These are phyloP conservation scores for Brenthis ino DNA, from an alignment of 2,888 invertebrate genomes.

Conservation along the genomic window DNA sequence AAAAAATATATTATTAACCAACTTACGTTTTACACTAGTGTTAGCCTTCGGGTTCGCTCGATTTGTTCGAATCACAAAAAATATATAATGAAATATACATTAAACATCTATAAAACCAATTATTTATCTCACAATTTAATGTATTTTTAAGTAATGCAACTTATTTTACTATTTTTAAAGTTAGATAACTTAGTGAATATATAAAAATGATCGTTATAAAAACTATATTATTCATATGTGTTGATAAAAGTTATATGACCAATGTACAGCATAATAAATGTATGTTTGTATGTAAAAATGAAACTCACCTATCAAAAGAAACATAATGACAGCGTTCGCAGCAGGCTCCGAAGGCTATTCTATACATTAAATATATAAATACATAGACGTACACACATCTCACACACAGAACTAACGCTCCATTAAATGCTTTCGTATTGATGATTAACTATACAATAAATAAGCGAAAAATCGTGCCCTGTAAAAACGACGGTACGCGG, in stretches of 20 bases:
- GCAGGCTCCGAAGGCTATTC: conserved; percentile 54
- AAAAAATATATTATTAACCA: conserved; percentile 25
- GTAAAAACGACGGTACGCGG: conserved; percentile 10
- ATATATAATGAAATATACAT: background rate
- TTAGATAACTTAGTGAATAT: no score
- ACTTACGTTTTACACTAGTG: background rate
- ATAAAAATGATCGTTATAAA: no score
- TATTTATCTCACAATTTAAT: no score
- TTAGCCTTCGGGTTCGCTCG: background rate
- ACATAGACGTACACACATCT: conserved; percentile 50
- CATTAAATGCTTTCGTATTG: conserved; percentile 62
- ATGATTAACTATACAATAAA: conserved; percentile 41
- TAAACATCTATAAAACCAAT: no score
- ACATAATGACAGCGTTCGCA: conserved; percentile 56
- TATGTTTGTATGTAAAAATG: conserved; percentile 7
- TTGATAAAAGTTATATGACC: no score
- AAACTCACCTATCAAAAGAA: conserved; percentile 71
- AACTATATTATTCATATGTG: no score
- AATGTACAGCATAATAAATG: no score
- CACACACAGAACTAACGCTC: conserved; percentile 40
- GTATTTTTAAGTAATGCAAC: no score
- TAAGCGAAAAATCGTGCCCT: conserved; percentile 33
- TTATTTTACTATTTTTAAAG: no score
- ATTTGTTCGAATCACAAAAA: background rate
- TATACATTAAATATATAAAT: conserved; percentile 48